Percentiles rank a stretch among this genome's conserved stretches.
Evolutionary conservation across 1,140 invertebrate genomes (phyloP).

Genomic region (Caerostris extrusa): DNA sequence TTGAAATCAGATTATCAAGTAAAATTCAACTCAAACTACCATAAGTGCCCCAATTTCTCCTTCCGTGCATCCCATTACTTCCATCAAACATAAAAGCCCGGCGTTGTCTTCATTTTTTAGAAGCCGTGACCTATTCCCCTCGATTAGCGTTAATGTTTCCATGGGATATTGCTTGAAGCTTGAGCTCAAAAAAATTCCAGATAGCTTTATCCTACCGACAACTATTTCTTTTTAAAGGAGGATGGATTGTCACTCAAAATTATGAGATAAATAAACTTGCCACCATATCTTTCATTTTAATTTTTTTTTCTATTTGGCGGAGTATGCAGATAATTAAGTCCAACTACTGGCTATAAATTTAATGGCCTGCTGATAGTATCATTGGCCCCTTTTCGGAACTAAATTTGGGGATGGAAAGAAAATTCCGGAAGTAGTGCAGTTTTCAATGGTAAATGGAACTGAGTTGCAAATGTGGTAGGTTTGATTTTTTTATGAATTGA

Average conservation of each 20-base stretch:
- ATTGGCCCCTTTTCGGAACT: not conserved
- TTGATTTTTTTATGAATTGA: too few species aligned
- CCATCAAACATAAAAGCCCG: conserved; percentile 24
- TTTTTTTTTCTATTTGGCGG: not conserved
- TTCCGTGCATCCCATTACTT: not conserved
- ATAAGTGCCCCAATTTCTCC: not conserved
- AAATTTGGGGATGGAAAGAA: not conserved
- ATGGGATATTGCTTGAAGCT: conserved; percentile 10
- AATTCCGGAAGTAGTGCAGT: not conserved
- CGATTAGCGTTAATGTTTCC: conserved; percentile 18
- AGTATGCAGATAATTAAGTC: conserved; percentile 41
- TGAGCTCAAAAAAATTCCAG: not conserved
- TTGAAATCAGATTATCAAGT: not conserved
- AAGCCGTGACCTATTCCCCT: conserved; percentile 14
- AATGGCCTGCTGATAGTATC: conserved; percentile 63
- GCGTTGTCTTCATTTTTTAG: conserved; percentile 3
- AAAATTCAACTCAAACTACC: not conserved
- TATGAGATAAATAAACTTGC: conserved; percentile 62
- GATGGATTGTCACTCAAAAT: conserved; percentile 43
- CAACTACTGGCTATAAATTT: conserved; percentile 58
- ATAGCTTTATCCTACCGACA: conserved; percentile 26
- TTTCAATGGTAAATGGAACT: not conserved
- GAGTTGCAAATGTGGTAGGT: not conserved
- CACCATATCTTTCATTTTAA: not conserved
- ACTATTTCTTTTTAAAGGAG: conserved; percentile 16